phyloP scores from a whole-genome alignment of 2,888 invertebrate species.

The Charanyca ferruginea region DNA sequence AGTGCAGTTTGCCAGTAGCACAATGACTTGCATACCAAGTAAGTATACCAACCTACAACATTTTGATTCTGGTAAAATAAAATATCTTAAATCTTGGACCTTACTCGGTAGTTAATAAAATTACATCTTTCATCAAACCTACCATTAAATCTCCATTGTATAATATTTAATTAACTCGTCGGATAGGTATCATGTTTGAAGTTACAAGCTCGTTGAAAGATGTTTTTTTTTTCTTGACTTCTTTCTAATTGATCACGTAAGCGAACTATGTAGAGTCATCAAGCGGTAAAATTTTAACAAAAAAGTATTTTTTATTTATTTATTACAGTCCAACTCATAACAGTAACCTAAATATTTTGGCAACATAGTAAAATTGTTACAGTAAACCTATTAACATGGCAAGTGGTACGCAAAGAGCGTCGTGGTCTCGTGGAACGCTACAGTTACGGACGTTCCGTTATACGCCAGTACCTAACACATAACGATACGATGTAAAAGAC shows the following conservation, averaged over 20 bases:
- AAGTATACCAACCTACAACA: background rate
- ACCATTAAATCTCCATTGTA: conserved; percentile 14
- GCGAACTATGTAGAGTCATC: conserved; percentile 18
- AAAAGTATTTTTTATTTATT: conserved; percentile 26
- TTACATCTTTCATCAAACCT: conserved; percentile 18
- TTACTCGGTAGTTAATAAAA: conserved; percentile 1
- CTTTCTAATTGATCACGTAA: conserved; percentile 31
- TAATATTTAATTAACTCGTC: conserved; percentile 30
- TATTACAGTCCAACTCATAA: conserved; percentile 44
- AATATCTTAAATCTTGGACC: background rate
- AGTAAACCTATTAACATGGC: conserved; percentile 73
- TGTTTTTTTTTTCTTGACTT: conserved; percentile 7
- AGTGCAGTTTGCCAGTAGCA: conserved; percentile 11
- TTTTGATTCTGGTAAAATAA: background rate
- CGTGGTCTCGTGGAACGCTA: conserved; percentile 67
- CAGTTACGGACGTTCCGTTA: conserved; percentile 80
- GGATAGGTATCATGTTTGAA: background rate
- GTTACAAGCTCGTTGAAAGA: conserved; percentile 11
- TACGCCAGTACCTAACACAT: conserved; percentile 66
- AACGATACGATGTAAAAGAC: conserved; percentile 63
- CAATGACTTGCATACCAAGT: conserved; percentile 11
- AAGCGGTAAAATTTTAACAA: conserved; percentile 18
- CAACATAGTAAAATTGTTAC: conserved; percentile 63
- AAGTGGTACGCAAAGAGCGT: conserved; percentile 77
- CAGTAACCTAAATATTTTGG: conserved; percentile 66